Conservation (phyloP, 2,113 vertebrate genomes). For the Daboia siamensis region DNA sequence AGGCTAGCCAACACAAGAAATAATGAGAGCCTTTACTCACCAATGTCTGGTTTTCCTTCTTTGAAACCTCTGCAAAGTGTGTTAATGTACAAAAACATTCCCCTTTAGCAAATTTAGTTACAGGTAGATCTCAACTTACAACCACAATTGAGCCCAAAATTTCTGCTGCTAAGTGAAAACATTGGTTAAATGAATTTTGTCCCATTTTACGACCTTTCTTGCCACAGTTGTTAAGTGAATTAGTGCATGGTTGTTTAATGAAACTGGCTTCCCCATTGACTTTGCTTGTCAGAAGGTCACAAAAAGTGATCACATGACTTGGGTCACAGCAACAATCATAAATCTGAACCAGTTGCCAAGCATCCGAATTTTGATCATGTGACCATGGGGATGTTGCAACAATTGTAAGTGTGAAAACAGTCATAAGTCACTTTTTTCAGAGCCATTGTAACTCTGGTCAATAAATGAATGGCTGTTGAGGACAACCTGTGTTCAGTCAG, state of each 20-base stretch:
- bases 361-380: neutral
- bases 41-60: neutral
- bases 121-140: neutral
- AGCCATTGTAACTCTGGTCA: neutral
- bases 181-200: neutral
- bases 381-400: neutral
- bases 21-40: neutral
- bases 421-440: neutral
- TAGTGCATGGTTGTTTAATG: neutral
- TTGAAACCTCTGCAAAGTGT: neutral
- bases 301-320: neutral
- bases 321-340: neutral
- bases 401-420: neutral
- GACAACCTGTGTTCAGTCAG: neutral
- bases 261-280: neutral
- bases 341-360: neutral
- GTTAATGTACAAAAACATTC: rapidly evolving
- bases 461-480: neutral
- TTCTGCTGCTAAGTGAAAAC: neutral
- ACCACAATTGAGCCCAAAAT: neutral
- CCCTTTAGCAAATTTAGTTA: rapidly evolving
- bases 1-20: neutral
- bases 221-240: neutral
- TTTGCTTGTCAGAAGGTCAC: neutral
- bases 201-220: neutral